Evolutionary conservation across 2,797 vertebrate genomes (phyloP), one percentile per base, ranked within the genome.

Genomic region (Coluber constrictor): DNA sequence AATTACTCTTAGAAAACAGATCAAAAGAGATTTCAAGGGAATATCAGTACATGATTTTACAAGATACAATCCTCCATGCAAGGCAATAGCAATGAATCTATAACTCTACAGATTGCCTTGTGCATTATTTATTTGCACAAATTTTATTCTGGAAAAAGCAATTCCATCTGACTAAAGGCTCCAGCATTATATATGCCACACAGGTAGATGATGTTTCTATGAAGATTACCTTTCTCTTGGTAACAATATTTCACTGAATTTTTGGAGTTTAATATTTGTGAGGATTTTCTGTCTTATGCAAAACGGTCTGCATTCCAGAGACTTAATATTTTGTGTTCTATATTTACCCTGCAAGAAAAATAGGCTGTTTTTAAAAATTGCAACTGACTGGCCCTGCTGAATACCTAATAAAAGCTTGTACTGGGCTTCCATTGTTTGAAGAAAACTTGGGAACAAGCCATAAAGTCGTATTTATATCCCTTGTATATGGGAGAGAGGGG

Each of bases 171-270:
- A 90, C 74, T 90, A 63, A 25, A 93, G 79, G 10, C 51, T 86
- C 74, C 70, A 93, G 0, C 27, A 0, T 61, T 90, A 51, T 91
- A 74, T 0, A 55, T 93, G 70, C 93, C 54, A 0, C 9, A 56
- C 87, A 94, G 93, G 91, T 94, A 94, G 94, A 27, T 60, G 61
- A 8, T 89, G 87, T 2, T 43, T 87, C 94, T 93, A 90, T 93
- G 95, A 96, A 90, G 79, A 79, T 60, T 0, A 0, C 95, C 93
- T 94, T 0, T 25, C 91, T 95, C 90, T 93, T 95, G 94, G 92
- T 93, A 74, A 92, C 87, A 94, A 0, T 70, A 87, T 86, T 93
- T 94, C 51, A 25, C 54, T 91, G 93, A 20, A 91, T 96, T 94
- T 88, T 37, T 87, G 74, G 92, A 47, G 0, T 86, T 94, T 93